Base-by-base conservation (phyloP, 2,888 invertebrate genomes). In the Nemapogon koenigi region DNA sequence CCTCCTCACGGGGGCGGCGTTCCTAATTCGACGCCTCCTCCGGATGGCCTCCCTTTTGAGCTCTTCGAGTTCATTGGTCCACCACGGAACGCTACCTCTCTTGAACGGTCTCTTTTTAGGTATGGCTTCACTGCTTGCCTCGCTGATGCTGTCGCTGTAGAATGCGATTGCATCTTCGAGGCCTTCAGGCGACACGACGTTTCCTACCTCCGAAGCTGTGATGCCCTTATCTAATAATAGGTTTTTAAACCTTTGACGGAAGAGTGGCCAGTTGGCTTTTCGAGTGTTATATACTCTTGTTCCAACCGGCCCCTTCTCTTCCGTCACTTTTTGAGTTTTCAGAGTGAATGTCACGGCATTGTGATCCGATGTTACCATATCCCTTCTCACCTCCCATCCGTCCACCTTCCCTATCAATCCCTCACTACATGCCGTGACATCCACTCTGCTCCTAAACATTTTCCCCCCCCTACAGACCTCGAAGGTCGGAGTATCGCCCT, bases 341-440 rank as follows among this genome's bases (percentile, higher is more conserved):
- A 49, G 6, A 1, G 27, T 8, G 37, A 42, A 48, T 10, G 43
- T 45, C 1, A 49, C 47, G 13, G 47, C 44, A 35, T 48, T 49
- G 25, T 48, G 49, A 41, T 49, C 49, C 2, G 47, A 45, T 15
- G 44, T 44, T 14, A 18, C 40, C 1, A 47, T 18, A 4, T 13
- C 27, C 22, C 45, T 22, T 11, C 43, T 36, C 3, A 47, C 46
- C 17, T 18, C 39, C 48, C 48, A 50, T 14, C 41, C 19, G 4
- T 45, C 35, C 1, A 48, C 29, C 31, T 25, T 46, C 1, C 39
- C 41, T 11, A 49, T 35, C 0, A 49, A 30, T 1, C 40, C 2
- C 0, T 4, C 4, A 8, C 36, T 40, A 31, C 47, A 46, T 11
- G 44, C 41, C 4, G 47, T 46, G 3, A 46, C 40, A 15, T 49